These are phyloP conservation scores for Mycetomoellerius zeteki DNA, from an alignment of 1,140 invertebrate species.

Conservation along the genomic window DNA sequence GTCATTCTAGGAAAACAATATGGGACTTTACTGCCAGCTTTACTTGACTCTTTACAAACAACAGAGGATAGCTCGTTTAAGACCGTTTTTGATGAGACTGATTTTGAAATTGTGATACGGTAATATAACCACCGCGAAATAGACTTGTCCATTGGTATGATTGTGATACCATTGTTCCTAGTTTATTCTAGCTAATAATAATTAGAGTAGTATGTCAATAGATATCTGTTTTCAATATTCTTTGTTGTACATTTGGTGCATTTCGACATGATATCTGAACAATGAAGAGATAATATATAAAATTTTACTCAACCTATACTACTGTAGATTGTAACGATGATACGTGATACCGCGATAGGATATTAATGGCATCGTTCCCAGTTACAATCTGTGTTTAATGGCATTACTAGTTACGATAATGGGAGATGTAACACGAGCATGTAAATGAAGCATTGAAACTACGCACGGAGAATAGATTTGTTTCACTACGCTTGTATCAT, in stretches of 20 bases:
- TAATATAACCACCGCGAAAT: not conserved
- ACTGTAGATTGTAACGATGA: slow-evolving; percentile 24
- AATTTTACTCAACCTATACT: not conserved
- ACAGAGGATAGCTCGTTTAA: not conserved
- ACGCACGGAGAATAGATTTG: slow-evolving; percentile 30
- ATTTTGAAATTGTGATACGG: not conserved
- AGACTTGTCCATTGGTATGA: not conserved
- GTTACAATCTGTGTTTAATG: slow-evolving; percentile 53
- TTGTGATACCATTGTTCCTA: not conserved
- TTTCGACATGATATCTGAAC: not conserved
- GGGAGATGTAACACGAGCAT: slow-evolving; percentile 27
- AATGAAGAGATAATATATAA: not conserved
- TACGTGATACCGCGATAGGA: slow-evolving; percentile 27
- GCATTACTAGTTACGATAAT: slow-evolving; percentile 44
- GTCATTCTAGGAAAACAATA: slow-evolving; percentile 64
- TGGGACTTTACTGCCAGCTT: slow-evolving; percentile 25
- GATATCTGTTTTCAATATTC: slow-evolving; percentile 20
- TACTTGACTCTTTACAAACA: slow-evolving; percentile 35
- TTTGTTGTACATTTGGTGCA: not conserved
- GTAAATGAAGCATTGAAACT: slow-evolving; percentile 35
- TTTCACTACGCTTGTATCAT: not conserved
- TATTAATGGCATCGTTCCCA: slow-evolving; percentile 33
- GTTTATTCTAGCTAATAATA: not conserved
- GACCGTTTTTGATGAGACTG: not conserved
- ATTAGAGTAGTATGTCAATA: not conserved